Conservation (phyloP, 1,140 invertebrate genomes). For the Branchinecta lynchi region DNA sequence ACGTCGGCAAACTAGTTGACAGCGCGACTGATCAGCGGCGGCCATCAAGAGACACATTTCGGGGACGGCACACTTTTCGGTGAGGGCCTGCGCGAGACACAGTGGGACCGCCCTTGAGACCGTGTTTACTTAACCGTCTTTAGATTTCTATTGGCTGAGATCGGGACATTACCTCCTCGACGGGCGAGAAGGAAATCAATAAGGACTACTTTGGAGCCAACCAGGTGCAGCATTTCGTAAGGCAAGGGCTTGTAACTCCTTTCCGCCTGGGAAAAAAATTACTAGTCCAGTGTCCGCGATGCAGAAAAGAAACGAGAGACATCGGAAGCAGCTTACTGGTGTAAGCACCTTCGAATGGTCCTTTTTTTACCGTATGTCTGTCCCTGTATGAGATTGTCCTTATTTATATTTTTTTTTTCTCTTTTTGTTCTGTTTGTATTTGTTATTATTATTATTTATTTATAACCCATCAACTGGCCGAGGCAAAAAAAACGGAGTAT, state of each 20-base stretch:
- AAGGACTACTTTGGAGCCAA: slow-evolving; percentile 1
- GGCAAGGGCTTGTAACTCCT: background rate
- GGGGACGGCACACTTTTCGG: slow-evolving; percentile 1
- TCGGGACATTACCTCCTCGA: background rate
- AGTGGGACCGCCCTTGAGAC: background rate
- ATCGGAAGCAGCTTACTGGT: too few relatives aligned
- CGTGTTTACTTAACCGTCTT: slow-evolving; percentile 3
- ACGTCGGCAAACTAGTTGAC: background rate
- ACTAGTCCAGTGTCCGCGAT: too few relatives aligned
- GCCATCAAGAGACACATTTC: background rate
- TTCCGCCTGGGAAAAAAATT: too few relatives aligned
- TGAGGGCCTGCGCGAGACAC: background rate
- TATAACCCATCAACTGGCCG: too few relatives aligned
- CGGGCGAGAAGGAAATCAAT: background rate
- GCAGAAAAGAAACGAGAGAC: too few relatives aligned
- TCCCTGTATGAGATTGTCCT: too few relatives aligned
- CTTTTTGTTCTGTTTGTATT: too few relatives aligned
- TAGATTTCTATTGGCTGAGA: slow-evolving; percentile 3
- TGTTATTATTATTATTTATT: too few relatives aligned
- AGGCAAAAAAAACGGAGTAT: too few relatives aligned
- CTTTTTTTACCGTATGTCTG: too few relatives aligned
- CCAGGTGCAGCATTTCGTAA: background rate
- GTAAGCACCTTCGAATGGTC: too few relatives aligned
- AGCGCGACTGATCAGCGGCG: background rate
- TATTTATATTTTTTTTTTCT: too few relatives aligned